Evolutionary conservation across 1,140 invertebrate species (phyloP).

Genomic region (Tribolium castaneum): DNA sequence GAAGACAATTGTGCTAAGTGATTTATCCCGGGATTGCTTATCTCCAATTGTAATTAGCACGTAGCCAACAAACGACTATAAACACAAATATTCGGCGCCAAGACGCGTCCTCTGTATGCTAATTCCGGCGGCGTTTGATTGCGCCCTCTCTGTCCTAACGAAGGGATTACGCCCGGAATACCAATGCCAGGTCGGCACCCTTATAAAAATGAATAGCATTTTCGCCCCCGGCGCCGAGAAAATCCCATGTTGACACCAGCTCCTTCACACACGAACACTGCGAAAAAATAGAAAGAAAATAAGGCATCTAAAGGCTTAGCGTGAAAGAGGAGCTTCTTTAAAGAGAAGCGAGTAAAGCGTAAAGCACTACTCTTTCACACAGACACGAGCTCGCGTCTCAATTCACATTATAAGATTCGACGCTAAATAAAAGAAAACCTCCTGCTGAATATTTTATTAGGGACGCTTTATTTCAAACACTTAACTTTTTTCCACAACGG

Average conservation of each 20-base stretch:
- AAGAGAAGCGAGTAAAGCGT: constrained; percentile 41
- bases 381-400: constrained; percentile 50
- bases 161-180: constrained; percentile 40
- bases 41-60: constrained; percentile 55
- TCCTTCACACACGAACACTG: constrained; percentile 55
- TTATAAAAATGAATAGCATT: constrained; percentile 49
- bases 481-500: constrained; percentile 43
- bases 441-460: constrained; percentile 56
- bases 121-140: background rate
- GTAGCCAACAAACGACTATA: constrained; percentile 45
- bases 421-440: constrained; percentile 57
- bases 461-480: constrained; percentile 54
- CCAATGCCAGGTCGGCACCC: constrained; percentile 35
- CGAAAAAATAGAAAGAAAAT: constrained; percentile 56
- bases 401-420: constrained; percentile 55
- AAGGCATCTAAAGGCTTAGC: constrained; percentile 54
- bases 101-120: background rate
- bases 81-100: too few species aligned
- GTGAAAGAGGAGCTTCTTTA: constrained; percentile 49
- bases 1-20: too few species aligned
- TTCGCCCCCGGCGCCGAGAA: constrained; percentile 48
- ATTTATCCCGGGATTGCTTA: constrained; percentile 50
- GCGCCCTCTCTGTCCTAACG: constrained; percentile 4
- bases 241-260: constrained; percentile 57
- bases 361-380: constrained; percentile 46